These are phyloP conservation scores for Sebastes iracundus DNA, from an alignment of 2,797 vertebrate genomes.

Conservation along the genomic window DNA sequence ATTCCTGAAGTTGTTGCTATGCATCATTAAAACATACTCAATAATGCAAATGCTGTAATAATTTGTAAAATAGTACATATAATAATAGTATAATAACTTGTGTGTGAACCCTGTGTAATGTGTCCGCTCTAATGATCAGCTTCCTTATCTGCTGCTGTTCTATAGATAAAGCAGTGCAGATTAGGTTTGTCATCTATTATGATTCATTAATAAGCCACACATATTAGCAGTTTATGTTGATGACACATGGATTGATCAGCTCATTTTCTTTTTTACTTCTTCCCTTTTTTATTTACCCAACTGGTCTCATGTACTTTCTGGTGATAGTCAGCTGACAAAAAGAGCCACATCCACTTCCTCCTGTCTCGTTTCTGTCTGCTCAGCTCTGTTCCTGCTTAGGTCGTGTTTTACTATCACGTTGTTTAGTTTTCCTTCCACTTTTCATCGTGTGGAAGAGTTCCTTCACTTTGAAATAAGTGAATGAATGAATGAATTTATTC, in stretches of 20 bases:
- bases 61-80: not conserved
- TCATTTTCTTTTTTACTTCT: not conserved
- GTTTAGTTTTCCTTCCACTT: not conserved
- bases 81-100: no score
- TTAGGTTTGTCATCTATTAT: not conserved
- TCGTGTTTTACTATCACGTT: not conserved
- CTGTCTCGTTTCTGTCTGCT: slow-evolving; percentile 14
- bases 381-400: slow-evolving; percentile 20
- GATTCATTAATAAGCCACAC: not conserved
- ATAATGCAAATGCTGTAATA: not conserved
- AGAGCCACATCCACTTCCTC: slow-evolving; percentile 22
- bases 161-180: not conserved
- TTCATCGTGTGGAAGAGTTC: not conserved
- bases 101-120: not conserved
- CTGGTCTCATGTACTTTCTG: not conserved
- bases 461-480: not conserved
- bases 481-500: not conserved
- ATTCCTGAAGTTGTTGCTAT: not conserved
- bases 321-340: slow-evolving; percentile 64
- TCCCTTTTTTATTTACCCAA: not conserved
- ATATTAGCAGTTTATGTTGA: not conserved
- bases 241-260: not conserved
- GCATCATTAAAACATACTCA: not conserved
- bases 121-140: not conserved
- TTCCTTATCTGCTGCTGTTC: not conserved